These are phyloP conservation scores for Phrynocephalus vlangalii DNA, from an alignment of 2,797 vertebrate species.

Conservation along the genomic window DNA sequence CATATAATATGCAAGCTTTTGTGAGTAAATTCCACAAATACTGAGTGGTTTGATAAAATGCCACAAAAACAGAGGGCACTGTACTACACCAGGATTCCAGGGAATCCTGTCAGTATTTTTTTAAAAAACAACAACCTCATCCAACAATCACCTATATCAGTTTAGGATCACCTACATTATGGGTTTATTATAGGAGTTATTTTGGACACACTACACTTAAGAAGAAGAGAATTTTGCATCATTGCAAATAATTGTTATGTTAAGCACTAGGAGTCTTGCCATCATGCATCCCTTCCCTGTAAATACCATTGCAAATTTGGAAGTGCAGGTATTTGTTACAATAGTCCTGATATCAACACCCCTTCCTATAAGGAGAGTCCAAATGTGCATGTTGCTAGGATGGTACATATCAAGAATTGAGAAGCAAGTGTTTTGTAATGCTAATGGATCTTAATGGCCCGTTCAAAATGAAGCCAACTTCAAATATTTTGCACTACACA, in stretches of 20 bases:
- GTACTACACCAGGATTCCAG: neutral
- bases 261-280: neutral
- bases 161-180: neutral
- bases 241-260: neutral
- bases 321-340: no score
- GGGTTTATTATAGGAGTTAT: neutral
- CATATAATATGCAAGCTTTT: no score
- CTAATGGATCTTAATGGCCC: no score
- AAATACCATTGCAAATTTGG: no score
- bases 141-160: neutral
- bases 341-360: no score
- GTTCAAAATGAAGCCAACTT: neutral
- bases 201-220: neutral
- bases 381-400: no score
- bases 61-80: neutral
- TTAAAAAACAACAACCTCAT: neutral
- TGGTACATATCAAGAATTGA: no score
- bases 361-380: no score
- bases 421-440: no score
- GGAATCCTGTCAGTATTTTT: neutral
- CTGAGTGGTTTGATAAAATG: neutral
- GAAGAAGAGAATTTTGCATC: neutral
- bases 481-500: no score
- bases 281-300: neutral
- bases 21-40: no score